Conservation (phyloP, 2,888 invertebrate species). For the Melanotus villosus region DNA sequence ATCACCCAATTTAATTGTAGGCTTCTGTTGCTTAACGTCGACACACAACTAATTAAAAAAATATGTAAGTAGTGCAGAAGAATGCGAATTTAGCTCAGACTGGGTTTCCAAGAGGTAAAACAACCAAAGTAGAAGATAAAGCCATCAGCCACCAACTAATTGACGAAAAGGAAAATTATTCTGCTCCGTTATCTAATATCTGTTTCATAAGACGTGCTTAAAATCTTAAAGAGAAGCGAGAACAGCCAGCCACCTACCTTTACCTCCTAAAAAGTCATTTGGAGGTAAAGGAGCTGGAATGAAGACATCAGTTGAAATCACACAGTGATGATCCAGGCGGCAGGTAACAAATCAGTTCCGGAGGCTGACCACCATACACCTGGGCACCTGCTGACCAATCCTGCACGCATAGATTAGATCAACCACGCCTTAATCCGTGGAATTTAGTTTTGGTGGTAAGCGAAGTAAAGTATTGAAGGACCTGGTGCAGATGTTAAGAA, state of each 20-base stretch:
- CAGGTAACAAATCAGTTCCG: slow-evolving; percentile 62
- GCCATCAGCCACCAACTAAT: slow-evolving; percentile 1
- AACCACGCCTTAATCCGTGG: slow-evolving; percentile 50
- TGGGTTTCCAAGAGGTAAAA: no score
- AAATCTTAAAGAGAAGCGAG: neutral
- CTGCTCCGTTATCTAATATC: slow-evolving; percentile 2
- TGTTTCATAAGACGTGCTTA: slow-evolving; percentile 4
- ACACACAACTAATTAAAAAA: no score
- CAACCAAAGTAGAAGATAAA: no score
- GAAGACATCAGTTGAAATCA: slow-evolving; percentile 57
- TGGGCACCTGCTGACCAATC: slow-evolving; percentile 59
- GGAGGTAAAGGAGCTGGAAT: slow-evolving; percentile 47
- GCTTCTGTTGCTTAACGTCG: no score
- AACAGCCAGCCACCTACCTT: neutral
- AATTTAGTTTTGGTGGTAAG: slow-evolving; percentile 45
- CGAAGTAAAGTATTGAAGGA: slow-evolving; percentile 44
- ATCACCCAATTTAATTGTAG: no score
- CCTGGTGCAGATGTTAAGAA: neutral
- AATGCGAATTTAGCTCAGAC: no score
- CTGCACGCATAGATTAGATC: slow-evolving; percentile 51
- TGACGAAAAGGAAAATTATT: slow-evolving; percentile 7
- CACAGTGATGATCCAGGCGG: slow-evolving; percentile 58
- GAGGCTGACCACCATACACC: slow-evolving; percentile 58
- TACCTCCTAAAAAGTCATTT: slow-evolving; percentile 32
- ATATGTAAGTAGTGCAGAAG: no score